Conservation (phyloP, 2,113 vertebrate genomes). For the Oryzias celebensis region DNA sequence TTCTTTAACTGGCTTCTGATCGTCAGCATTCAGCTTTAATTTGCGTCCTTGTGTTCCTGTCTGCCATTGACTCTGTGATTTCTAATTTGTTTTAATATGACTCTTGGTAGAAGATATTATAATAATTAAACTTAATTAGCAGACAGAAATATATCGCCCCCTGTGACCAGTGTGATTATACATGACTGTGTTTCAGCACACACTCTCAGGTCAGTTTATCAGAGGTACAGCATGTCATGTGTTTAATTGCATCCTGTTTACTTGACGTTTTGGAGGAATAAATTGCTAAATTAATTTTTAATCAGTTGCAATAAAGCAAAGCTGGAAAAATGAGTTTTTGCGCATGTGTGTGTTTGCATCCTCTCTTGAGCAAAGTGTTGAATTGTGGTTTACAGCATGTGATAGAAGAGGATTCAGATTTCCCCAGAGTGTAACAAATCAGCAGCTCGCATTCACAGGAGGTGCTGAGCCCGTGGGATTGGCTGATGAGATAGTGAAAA, state of each 20-base stretch:
- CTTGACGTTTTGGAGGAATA: no score
- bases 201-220: conserved; percentile 9
- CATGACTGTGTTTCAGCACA: conserved; percentile 48
- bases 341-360: not conserved
- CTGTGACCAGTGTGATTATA: conserved; percentile 53
- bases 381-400: conserved; percentile 19
- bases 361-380: conserved; percentile 17
- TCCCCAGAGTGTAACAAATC: conserved; percentile 59
- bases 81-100: conserved; percentile 63
- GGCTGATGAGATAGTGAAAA: conserved; percentile 56
- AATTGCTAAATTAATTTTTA: not conserved
- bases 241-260: no score
- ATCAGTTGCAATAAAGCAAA: not conserved
- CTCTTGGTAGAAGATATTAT: conserved; percentile 57
- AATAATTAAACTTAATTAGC: conserved; percentile 66
- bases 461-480: conserved; percentile 52
- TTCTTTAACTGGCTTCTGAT: conserved; percentile 18
- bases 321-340: not conserved
- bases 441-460: conserved; percentile 34
- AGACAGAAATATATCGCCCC: conserved; percentile 50
- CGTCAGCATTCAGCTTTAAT: conserved; percentile 36
- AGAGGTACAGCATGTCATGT: no score
- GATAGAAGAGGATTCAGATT: conserved; percentile 48
- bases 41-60: conserved; percentile 32
- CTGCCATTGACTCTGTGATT: conserved; percentile 59